Conservation (phyloP, 2,888 invertebrate species). For the Gryllus longicercus region DNA sequence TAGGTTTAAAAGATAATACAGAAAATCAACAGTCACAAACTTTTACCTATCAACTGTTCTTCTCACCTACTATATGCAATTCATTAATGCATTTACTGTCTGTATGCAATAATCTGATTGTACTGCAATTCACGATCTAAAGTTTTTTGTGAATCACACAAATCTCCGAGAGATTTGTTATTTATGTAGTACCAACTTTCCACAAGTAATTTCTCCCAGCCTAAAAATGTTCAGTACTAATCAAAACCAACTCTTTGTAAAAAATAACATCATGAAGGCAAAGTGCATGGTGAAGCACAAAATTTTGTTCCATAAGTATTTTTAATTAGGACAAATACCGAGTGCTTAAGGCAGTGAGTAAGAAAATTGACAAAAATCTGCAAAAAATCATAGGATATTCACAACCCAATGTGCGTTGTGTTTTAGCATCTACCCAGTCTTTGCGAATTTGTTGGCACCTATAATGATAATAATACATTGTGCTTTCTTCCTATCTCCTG, state of each 20-base stretch:
- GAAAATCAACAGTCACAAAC: neutral
- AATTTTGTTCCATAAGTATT: neutral
- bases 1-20: neutral
- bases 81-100: neutral
- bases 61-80: neutral
- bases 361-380: neutral
- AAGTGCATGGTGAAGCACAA: neutral
- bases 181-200: neutral
- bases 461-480: conserved; percentile 3
- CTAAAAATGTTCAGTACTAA: neutral
- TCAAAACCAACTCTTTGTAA: neutral
- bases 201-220: neutral
- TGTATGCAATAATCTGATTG: conserved; percentile 11
- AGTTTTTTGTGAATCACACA: neutral
- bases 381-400: neutral
- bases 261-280: neutral
- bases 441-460: conserved; percentile 27
- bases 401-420: conserved; percentile 17
- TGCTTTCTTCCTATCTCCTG: neutral
- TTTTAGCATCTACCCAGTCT: conserved; percentile 1
- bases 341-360: neutral
- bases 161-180: neutral
- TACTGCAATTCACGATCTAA: neutral
- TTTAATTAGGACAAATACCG: neutral
- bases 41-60: neutral